Evolutionary conservation across 1,140 invertebrate genomes (phyloP), one percentile per base, ranked within the genome.

Genomic region (Drosophila pseudoananassae): DNA sequence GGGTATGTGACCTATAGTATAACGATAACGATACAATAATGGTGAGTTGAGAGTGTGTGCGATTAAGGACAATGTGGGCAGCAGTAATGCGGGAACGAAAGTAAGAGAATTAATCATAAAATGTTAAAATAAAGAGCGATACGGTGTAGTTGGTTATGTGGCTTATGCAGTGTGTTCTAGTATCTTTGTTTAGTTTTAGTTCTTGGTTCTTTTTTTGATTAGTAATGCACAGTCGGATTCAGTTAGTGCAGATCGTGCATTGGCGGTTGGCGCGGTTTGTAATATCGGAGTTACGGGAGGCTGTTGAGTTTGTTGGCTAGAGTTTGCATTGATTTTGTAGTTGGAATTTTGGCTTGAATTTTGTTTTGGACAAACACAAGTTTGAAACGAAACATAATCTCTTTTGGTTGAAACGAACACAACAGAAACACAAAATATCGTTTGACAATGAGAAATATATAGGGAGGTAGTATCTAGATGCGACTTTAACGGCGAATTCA

Each of bases 1-100:
- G 91, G 94, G 93, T 93, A 94, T 92, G 92, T 94, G 93, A 93
- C 94, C 94, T 94, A 93, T 84, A 91, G 91, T 74, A 73, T 73
- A 74, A 74, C 70, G 68, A 90, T 90, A 81, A 90, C 84, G 75
- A 89, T 89, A 90, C 77, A 90, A 90, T 90, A 82, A 90, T 89
- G 85, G 91, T 92, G 84, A 89, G 91, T 90, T 85, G 61, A 88
- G 64, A 92, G 70, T 68, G 80, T 74, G 78, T 79, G 76, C 73
- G 78, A 82, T 78, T 57, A 36, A 65, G 63, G 57, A 38, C 63
- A 43, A 52, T 65, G 50, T 73, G 69, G 53, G 53, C 49, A 31
- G 65, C 65, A 66, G 23, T 68, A 61, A 71, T 61, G 49, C 76
- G 43, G 23, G 20, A 60, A 64, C 15, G 57, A 43, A 43, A 43